Evolutionary conservation across 64 coral and sea anemone species (phyloP).

Genomic region (Actinia equina): DNA sequence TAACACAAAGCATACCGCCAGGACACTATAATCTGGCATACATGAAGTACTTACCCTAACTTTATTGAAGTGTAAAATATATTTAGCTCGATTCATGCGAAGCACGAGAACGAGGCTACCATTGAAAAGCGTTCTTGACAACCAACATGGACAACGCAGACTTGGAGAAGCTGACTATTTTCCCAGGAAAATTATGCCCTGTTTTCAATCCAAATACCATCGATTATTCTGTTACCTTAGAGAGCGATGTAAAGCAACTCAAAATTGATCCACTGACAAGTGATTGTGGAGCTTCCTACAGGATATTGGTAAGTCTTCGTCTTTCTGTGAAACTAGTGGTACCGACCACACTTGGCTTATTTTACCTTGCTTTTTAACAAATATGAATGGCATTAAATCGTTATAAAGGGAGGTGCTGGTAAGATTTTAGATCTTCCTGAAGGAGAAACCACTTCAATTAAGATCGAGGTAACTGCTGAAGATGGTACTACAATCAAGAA

Average conservation of each 20-base stretch:
- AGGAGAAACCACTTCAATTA: conserved; percentile 85
- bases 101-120: conserved; percentile 1
- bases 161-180: conserved; percentile 73
- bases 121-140: conserved; percentile 14
- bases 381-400: background rate
- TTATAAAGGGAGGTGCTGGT: conserved; percentile 64
- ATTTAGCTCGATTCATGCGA: too few species aligned
- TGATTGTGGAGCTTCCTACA: conserved; percentile 85
- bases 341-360: background rate
- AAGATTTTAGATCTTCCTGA: conserved; percentile 70
- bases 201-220: conserved; percentile 79
- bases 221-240: conserved; percentile 85
- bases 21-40: too few species aligned
- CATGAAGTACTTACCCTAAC: too few species aligned
- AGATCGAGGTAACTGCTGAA: conserved; percentile 89
- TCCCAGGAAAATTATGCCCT: conserved; percentile 80
- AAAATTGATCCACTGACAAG: conserved; percentile 95
- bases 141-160: conserved; percentile 90
- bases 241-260: conserved; percentile 81
- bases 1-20: too few species aligned
- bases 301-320: conserved; percentile 74
- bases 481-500: conserved; percentile 89
- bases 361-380: too few species aligned
- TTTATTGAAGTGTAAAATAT: too few species aligned
- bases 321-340: background rate